Evolutionary conservation across 2,113 vertebrate species (phyloP), one percentile per base, ranked within the genome.

Genomic region (Tricholaema leucomelas): DNA sequence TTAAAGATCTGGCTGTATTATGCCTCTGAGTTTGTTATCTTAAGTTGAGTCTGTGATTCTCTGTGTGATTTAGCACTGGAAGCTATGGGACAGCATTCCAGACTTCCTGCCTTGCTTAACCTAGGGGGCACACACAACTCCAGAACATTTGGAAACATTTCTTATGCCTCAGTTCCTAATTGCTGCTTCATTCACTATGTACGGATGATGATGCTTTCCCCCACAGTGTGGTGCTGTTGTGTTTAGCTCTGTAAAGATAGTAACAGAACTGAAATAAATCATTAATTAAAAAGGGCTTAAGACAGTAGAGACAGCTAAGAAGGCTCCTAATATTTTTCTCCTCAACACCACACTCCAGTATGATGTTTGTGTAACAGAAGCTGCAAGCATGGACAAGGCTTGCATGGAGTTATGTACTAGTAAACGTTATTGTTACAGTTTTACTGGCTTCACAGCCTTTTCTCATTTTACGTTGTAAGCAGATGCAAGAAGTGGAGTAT

Each of bases 221-320:
- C 94, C 94, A 92, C 93, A 77, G 81, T 9, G 82, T 93, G 90
- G 87, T 93, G 91, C 94, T 96, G 38, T 94, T 95, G 93, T 89
- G 87, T 95, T 92, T 82, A 77, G n/a, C 85, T 89, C 63, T 80
- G 46, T 70, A 80, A 89, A 74, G 52, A 75, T 80, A 31, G 31
- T 82, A 80, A 89, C 36, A 30, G 36, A 67, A 70, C 50, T 70
- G 55, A 79, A 87, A 91, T 79, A 73, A 70, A 73, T 87, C 31
- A 55, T 83, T 74, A 52, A 92, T 89, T 66, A 20, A 85, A 91
- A 91, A 71, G 46, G 11, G 8, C 59, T 0, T 36, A 56, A 74
- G 52, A 46, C 67, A 85, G 21, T 42, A 87, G 33, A 52, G 25
- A 28, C 36, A 66, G 54, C 77, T 93, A 71, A 90, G 60, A 89